Evolutionary conservation across 2,113 vertebrate genomes (phyloP), one percentile per base, ranked within the genome.

Genomic region (Dicrurus megarhynchus): DNA sequence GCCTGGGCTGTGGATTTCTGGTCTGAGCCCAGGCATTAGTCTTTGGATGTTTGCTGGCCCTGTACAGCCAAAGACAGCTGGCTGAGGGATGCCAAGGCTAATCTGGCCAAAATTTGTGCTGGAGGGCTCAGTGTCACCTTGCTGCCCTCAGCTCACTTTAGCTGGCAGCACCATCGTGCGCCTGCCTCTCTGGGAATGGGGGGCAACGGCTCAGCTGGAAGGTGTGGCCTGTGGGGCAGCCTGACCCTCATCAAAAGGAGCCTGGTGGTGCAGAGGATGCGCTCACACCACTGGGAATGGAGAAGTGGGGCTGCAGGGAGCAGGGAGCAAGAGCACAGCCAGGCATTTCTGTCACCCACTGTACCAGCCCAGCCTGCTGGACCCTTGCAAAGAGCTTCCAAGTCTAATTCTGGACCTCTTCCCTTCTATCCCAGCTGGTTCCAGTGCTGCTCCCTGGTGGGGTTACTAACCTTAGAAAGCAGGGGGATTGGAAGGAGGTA

Each of bases 1-100:
- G 8, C 57, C 57, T 21, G 53, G 26, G 41, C 21, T 2, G 3
- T 68, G n/a, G 59, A 30, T 50, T 73, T 89, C 69, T 78, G 39
- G 2, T 55, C 52, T 3, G 2, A 69, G 46, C 35, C 50, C 50
- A 23, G 23, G 23, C 0, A 1, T 9, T 59, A 27, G 24, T 20
- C 17, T 63, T n/a, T 30, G n/a, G 33, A 5, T 53, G 39, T 71
- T 60, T 70, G 6, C 30, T 78, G 56, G 21, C 73, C 42, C 33
- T 13, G 53, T 49, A 9, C n/a, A 87, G 32, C 35, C 77, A 64
- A 27, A 59, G 56, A 56, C 82, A 55, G 28, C 4, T 9, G 17
- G 17, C 28, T 82, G 74, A 41, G 42, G 74, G 78, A 33, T 75
- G 39, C 46, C 55, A 49, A 26, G 19, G 41, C 44, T 49, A 12